Conservation (phyloP, 2,888 invertebrate species). For the Eupithecia pulchellata region DNA sequence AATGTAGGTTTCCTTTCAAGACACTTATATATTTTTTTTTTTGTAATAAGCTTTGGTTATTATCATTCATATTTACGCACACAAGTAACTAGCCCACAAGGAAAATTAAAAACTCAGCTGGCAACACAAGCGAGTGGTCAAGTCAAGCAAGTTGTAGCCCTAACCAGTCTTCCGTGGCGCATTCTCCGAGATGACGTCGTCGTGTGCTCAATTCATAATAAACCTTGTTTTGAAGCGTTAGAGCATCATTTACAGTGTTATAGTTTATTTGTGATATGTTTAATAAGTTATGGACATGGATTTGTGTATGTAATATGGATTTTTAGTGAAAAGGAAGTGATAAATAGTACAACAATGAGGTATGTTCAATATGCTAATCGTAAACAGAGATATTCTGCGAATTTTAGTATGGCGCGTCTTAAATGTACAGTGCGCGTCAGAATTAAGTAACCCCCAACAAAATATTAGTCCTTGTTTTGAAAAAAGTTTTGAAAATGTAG, state of each 20-base stretch:
- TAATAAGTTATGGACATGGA: background rate
- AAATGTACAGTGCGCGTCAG: too few relatives aligned
- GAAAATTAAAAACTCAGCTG: background rate
- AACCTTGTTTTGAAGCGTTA: background rate
- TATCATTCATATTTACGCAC: too few relatives aligned
- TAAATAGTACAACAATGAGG: background rate
- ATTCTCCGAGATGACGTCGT: background rate
- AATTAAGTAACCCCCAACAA: too few relatives aligned
- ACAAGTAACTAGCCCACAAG: too few relatives aligned
- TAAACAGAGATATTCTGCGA: background rate
- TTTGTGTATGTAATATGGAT: too few relatives aligned
- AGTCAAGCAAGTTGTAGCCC: background rate
- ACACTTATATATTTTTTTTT: too few relatives aligned
- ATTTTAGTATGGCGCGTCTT: background rate
- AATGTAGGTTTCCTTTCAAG: too few relatives aligned
- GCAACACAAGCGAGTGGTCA: background rate
- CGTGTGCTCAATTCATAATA: background rate
- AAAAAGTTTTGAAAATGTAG: too few relatives aligned
- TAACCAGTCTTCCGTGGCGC: background rate
- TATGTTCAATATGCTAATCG: background rate
- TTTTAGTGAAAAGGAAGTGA: background rate
- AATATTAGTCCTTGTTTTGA: too few relatives aligned
- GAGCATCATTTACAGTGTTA: background rate
- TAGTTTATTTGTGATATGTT: background rate
- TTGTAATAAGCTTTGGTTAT: too few relatives aligned